Percentiles rank a stretch among this genome's conserved stretches.
Conservation (phyloP, 2,888 invertebrate genomes). For the Spialia ferax region DNA sequence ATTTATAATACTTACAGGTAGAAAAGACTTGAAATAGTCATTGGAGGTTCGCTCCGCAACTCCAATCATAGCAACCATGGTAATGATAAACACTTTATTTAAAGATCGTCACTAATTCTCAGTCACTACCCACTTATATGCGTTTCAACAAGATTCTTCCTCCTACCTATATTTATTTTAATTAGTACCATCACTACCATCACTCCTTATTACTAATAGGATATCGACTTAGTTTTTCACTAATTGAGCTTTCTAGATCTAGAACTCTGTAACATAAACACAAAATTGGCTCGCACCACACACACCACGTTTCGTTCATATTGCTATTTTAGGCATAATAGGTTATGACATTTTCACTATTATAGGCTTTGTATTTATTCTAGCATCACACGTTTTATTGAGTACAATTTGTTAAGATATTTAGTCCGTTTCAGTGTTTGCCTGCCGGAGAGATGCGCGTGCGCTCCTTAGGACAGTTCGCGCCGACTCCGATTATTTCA, state of each 20-base stretch:
- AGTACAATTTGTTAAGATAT: neutral
- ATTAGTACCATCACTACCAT: neutral
- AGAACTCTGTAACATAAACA: conserved; percentile 1
- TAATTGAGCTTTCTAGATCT: conserved; percentile 26
- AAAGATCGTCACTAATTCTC: conserved; percentile 50
- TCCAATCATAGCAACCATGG: conserved; percentile 71
- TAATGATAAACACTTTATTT: conserved; percentile 58
- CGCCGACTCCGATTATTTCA: conserved; percentile 63
- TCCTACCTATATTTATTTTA: neutral
- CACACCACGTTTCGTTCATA: neutral
- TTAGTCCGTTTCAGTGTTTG: conserved; percentile 12
- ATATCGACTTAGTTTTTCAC: neutral
- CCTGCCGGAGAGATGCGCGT: conserved; percentile 41
- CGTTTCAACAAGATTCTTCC: conserved; percentile 1
- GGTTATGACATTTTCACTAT: conserved; percentile 1
- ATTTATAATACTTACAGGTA: conserved; percentile 71
- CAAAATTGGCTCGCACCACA: neutral
- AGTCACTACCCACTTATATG: conserved; percentile 60
- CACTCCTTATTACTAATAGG: conserved; percentile 12
- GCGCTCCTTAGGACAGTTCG: conserved; percentile 46
- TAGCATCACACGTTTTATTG: neutral
- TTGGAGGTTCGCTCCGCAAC: conserved; percentile 68
- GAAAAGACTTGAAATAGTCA: conserved; percentile 75
- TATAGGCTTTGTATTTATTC: neutral
- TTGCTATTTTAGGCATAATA: neutral